These are phyloP conservation scores for Tetranychus cinnabarinus DNA, from an alignment of 1,140 invertebrate genomes.

Conservation along the genomic window DNA sequence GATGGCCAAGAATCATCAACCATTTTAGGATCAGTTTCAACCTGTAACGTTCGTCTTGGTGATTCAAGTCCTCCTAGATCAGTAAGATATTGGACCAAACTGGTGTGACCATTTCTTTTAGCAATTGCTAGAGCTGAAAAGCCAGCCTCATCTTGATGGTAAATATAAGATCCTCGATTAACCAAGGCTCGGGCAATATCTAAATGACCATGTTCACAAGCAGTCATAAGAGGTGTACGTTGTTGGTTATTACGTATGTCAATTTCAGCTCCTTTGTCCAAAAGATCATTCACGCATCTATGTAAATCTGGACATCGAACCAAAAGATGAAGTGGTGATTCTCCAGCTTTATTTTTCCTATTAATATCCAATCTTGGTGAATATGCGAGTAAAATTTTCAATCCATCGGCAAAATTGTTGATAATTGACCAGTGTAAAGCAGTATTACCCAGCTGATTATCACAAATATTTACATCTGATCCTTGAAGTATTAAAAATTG, in stretches of 20 bases:
- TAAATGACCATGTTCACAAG: background rate
- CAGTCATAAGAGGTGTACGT: background rate
- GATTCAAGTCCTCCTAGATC: no score
- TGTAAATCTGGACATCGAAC: background rate
- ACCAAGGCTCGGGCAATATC: background rate
- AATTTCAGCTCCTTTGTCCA: background rate
- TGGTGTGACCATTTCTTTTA: no score
- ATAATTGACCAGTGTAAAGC: slow-evolving; percentile 6
- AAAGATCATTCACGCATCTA: background rate
- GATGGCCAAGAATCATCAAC: no score
- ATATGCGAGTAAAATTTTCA: slow-evolving; percentile 2
- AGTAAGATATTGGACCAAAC: no score
- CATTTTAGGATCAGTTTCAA: no score
- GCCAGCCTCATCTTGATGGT: no score
- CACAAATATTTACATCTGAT: slow-evolving; percentile 5
- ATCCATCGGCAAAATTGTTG: background rate
- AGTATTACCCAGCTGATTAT: slow-evolving; percentile 6
- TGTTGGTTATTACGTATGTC: background rate
- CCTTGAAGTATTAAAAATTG: slow-evolving; percentile 16
- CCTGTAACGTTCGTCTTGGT: no score
- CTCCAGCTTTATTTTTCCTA: background rate
- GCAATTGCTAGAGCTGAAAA: no score
- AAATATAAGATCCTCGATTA: background rate
- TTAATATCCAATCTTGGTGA: background rate
- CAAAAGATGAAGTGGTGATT: background rate